These are phyloP conservation scores for Drosophila sp. DNA, from an alignment of 1,140 invertebrate genomes.

Conservation along the genomic window DNA sequence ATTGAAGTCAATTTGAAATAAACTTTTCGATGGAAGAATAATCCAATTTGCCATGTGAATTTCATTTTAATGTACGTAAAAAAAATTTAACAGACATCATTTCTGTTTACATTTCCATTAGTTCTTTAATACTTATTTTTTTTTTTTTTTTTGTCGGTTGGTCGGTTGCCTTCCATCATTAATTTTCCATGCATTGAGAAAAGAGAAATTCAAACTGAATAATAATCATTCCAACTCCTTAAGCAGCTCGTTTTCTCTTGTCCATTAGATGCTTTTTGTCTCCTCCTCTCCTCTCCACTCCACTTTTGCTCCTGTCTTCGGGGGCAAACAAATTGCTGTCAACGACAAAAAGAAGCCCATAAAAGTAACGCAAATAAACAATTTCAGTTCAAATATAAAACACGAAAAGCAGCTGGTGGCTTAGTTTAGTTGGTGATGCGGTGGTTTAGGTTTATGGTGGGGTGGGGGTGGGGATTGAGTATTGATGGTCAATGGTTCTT, in stretches of 20 bases:
- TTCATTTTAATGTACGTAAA: not conserved
- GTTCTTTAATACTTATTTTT: not conserved
- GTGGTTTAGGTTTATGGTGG: not conserved
- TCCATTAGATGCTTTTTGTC: not conserved
- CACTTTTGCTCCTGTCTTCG: not conserved
- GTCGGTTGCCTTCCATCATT: not conserved
- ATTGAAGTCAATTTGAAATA: slow-evolving; percentile 1
- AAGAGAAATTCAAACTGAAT: not conserved
- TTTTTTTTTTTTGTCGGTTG: too few species aligned
- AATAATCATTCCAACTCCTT: not conserved
- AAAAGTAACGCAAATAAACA: slow-evolving; percentile 75
- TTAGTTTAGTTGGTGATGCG: not conserved
- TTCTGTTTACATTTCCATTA: not conserved
- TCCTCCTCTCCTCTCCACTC: not conserved
- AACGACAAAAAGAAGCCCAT: slow-evolving; percentile 59
- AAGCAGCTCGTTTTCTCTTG: not conserved
- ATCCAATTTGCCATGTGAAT: too few species aligned
- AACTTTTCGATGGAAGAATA: too few species aligned
- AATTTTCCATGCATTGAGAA: not conserved
- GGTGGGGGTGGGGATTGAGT: not conserved
- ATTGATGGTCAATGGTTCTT: slow-evolving; percentile 3
- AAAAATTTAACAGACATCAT: not conserved
- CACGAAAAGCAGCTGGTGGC: slow-evolving; percentile 40
- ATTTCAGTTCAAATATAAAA: slow-evolving; percentile 68
- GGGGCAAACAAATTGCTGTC: slow-evolving; percentile 67